A percentile compares a stretch with the other conserved stretches of the same genome.
Evolutionary conservation across 1,140 invertebrate species (phyloP).

Genomic region (Bombus terrestris): DNA sequence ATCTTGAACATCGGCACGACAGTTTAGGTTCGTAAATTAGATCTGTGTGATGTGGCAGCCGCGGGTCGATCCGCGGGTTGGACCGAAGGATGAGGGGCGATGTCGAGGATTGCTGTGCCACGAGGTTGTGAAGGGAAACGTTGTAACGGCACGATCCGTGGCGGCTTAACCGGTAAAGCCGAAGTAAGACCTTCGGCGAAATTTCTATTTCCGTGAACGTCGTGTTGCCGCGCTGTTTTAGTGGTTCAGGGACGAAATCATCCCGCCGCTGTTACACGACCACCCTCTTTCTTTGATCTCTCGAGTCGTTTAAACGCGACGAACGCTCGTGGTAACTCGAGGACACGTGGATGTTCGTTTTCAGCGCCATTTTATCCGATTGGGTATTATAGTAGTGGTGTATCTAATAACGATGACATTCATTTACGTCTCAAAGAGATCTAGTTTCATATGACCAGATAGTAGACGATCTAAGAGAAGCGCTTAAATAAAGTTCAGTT

Average conservation of each 20-base stretch:
- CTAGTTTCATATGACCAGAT: too few species aligned
- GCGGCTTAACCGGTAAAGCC: slow-evolving; percentile 75
- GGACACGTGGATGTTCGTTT: too few species aligned
- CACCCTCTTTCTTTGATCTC: background rate
- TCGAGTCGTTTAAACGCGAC: too few species aligned
- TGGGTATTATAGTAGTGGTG: fast-evolving
- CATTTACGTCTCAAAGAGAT: background rate
- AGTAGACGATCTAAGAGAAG: too few species aligned
- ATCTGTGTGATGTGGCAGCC: slow-evolving; percentile 68
- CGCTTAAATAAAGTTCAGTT: too few species aligned
- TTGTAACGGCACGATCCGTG: slow-evolving; percentile 68
- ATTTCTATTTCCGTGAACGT: slow-evolving; percentile 70
- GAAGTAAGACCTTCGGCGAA: slow-evolving; percentile 70
- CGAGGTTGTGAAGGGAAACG: slow-evolving; percentile 27
- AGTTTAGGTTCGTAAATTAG: slow-evolving; percentile 64
- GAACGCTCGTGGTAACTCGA: too few species aligned
- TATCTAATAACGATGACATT: too few species aligned
- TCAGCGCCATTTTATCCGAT: too few species aligned
- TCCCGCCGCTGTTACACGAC: background rate
- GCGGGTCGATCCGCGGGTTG: slow-evolving; percentile 48
- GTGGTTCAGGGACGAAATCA: background rate
- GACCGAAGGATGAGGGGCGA: background rate
- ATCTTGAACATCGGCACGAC: too few species aligned
- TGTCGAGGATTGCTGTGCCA: background rate
- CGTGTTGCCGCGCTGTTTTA: slow-evolving; percentile 52